phyloP scores from a whole-genome alignment of 2,797 vertebrate genomes.

The Parambassis ranga region DNA sequence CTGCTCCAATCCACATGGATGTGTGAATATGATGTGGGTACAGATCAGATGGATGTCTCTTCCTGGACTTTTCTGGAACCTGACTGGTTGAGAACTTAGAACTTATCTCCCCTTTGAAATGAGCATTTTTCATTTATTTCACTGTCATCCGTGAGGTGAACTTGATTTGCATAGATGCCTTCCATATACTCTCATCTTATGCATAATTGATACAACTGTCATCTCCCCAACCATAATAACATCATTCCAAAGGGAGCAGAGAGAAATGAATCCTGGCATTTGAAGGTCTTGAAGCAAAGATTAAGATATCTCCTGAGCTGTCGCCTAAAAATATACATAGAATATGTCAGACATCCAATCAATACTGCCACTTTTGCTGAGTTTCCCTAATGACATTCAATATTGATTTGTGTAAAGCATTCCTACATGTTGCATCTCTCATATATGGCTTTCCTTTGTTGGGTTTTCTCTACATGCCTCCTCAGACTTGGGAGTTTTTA shows the following conservation, averaged over 20 bases:
- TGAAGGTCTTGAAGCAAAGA: conserved; percentile 63
- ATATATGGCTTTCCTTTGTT: conserved; percentile 8
- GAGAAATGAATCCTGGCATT: conserved; percentile 71
- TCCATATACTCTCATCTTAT: conserved; percentile 63
- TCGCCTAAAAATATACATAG: conserved; percentile 59
- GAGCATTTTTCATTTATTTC: conserved; percentile 63
- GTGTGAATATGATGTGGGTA: too few species aligned
- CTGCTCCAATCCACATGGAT: too few species aligned
- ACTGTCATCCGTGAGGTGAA: conserved; percentile 32
- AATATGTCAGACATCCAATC: conserved; percentile 57
- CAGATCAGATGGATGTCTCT: not conserved
- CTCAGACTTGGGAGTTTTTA: too few species aligned
- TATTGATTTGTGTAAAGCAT: conserved; percentile 47
- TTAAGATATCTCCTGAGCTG: conserved; percentile 63
- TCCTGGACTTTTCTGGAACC: not conserved
- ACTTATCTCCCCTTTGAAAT: conserved; percentile 48
- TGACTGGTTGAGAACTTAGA: conserved; percentile 20
- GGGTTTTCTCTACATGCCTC: too few species aligned
- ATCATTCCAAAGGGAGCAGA: conserved; percentile 62
- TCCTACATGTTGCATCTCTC: not conserved
- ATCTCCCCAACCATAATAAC: conserved; percentile 69
- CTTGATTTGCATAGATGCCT: conserved; percentile 66
- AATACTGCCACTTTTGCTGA: conserved; percentile 41
- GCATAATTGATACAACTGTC: conserved; percentile 76
- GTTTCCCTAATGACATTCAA: conserved; percentile 51